phyloP scores from a whole-genome alignment of 2,113 vertebrate genomes.

The Centropus bengalensis region DNA sequence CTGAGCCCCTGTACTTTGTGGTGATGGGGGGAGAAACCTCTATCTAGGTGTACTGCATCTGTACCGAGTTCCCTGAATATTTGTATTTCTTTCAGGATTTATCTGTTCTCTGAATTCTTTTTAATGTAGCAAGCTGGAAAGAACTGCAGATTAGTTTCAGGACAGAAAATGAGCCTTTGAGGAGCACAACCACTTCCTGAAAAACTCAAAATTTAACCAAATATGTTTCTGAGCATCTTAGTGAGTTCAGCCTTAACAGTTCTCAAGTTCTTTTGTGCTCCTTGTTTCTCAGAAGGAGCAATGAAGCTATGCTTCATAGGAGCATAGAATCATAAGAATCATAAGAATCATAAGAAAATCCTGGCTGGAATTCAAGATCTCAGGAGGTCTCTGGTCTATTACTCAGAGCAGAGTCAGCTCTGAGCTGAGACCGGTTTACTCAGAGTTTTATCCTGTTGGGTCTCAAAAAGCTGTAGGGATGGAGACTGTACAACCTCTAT shows the following conservation, averaged over 20 bases:
- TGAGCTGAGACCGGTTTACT: not conserved
- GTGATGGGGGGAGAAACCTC: rapidly evolving
- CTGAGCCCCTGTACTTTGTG: not conserved
- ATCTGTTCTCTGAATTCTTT: not conserved
- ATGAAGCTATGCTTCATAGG: too few species aligned
- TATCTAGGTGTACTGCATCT: not conserved
- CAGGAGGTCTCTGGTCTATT: not conserved
- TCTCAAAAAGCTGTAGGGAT: not conserved
- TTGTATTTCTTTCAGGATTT: not conserved
- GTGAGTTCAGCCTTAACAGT: not conserved
- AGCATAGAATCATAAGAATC: not conserved
- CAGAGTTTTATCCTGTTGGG: not conserved
- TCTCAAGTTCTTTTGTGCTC: not conserved
- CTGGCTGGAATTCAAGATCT: not conserved
- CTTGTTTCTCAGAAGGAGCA: not conserved
- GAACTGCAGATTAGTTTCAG: not conserved
- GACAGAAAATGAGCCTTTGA: not conserved
- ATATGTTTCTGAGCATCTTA: not conserved
- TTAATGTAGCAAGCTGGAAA: not conserved
- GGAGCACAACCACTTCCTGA: not conserved
- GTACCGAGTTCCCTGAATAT: not conserved
- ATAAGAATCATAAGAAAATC: not conserved
- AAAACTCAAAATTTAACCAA: not conserved
- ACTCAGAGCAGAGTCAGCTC: not conserved
- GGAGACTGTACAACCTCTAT: not conserved